These are phyloP conservation scores for Parnassius smintheus DNA, from an alignment of 2,888 invertebrate genomes.

Conservation along the genomic window DNA sequence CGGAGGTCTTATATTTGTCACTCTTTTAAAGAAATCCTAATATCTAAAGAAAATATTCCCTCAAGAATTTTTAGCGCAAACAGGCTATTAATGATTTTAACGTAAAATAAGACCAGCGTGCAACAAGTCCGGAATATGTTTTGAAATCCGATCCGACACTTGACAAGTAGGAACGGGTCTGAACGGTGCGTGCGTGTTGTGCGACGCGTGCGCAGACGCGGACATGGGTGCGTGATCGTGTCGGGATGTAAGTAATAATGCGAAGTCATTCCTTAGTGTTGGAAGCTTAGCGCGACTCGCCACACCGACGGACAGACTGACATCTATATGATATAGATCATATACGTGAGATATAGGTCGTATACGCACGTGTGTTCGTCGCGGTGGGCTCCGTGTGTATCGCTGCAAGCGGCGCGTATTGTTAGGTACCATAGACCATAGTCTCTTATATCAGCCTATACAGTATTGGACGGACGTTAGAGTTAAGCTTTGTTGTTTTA, in stretches of 20 bases:
- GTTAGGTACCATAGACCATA: slow-evolving; percentile 62
- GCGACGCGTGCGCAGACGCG: background rate
- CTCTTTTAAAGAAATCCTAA: too few relatives aligned
- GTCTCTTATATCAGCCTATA: slow-evolving; percentile 62
- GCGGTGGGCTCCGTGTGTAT: background rate
- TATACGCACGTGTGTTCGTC: background rate
- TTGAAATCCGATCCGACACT: too few relatives aligned
- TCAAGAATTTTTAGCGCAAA: too few relatives aligned
- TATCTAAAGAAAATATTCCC: too few relatives aligned
- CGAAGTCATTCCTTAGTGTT: background rate
- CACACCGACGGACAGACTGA: slow-evolving; percentile 1
- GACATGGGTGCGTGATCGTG: background rate
- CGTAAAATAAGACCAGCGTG: too few relatives aligned
- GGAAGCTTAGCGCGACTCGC: background rate
- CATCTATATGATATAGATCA: background rate
- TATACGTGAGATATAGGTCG: too few relatives aligned
- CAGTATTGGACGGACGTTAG: slow-evolving; percentile 77
- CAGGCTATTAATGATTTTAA: too few relatives aligned
- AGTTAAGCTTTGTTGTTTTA: slow-evolving; percentile 33
- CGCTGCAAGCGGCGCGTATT: slow-evolving; percentile 23
- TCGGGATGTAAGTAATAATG: too few relatives aligned
- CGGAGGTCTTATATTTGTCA: too few relatives aligned
- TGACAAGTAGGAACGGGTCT: background rate
- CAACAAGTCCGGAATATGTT: too few relatives aligned
- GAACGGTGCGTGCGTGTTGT: too few relatives aligned